These are phyloP conservation scores for Porites evermanni DNA, from an alignment of 92 coral and sea anemone genomes.

Conservation along the genomic window DNA sequence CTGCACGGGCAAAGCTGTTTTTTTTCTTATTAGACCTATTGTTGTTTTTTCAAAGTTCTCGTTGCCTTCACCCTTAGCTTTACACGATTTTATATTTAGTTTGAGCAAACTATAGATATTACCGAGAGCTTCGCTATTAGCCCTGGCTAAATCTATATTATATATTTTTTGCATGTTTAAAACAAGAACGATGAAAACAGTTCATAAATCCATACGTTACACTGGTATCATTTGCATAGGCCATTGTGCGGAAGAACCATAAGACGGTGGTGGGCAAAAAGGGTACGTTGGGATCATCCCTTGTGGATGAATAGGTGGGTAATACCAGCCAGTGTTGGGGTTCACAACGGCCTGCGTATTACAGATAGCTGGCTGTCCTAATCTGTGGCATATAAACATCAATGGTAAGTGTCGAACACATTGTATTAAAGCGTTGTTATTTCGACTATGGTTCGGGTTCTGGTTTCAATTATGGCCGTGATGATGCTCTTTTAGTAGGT, in stretches of 20 bases:
- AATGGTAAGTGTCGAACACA: background rate
- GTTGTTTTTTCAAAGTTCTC: no score
- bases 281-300: background rate
- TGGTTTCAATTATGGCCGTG: background rate
- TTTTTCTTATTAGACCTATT: no score
- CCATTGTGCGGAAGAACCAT: background rate
- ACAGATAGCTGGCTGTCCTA: constrained; percentile 6
- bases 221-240: background rate
- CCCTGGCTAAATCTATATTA: no score
- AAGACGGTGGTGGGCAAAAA: background rate
- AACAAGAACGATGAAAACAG: background rate
- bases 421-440: background rate
- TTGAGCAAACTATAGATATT: no score
- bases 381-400: background rate
- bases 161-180: background rate
- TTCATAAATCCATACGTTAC: background rate
- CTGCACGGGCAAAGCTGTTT: no score
- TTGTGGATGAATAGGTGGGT: background rate
- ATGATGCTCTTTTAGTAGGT: background rate
- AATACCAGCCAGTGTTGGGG: background rate
- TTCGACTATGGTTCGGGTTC: background rate
- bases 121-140: no score
- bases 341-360: background rate
- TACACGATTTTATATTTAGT: no score
- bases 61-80: no score